A percentile compares a stretch with the other conserved stretches of the same genome.
phyloP scores from a whole-genome alignment of 1,140 invertebrate genomes.

The Hestina assimilis region DNA sequence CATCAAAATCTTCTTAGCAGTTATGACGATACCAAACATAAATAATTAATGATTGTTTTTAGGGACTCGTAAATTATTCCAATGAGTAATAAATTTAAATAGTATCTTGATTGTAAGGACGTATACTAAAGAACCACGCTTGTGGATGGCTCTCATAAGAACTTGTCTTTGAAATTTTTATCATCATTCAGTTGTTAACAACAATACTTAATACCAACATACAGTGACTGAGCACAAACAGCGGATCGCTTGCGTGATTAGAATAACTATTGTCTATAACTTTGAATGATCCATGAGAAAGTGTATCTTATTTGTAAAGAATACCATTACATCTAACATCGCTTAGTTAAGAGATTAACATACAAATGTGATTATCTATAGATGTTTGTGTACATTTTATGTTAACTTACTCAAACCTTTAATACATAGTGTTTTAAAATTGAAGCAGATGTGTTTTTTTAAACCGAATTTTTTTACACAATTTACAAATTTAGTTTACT shows the following conservation, averaged over 20 bases:
- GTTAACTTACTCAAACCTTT: too few relatives aligned
- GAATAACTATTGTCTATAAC: constrained; percentile 23
- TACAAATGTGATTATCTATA: constrained; percentile 13
- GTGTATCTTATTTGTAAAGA: constrained; percentile 3
- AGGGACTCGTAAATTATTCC: neutral
- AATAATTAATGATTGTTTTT: too few relatives aligned
- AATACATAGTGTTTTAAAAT: too few relatives aligned
- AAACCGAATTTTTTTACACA: too few relatives aligned
- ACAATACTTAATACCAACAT: constrained; percentile 1
- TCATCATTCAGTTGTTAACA: constrained; percentile 2
- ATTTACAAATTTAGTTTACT: too few relatives aligned
- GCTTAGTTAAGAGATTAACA: constrained; percentile 12
- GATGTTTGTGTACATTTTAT: neutral
- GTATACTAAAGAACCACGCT: too few relatives aligned
- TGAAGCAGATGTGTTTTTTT: too few relatives aligned
- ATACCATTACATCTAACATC: constrained; percentile 8
- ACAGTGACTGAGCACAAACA: constrained; percentile 19
- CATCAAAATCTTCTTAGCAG: too few relatives aligned
- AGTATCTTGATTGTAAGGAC: too few relatives aligned
- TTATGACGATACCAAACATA: too few relatives aligned
- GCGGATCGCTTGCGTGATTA: constrained; percentile 18
- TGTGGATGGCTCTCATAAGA: too few relatives aligned
- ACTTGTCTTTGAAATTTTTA: constrained; percentile 1
- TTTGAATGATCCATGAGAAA: constrained; percentile 9
- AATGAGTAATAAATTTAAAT: neutral